phyloP scores from a whole-genome alignment of 2,113 vertebrate genomes.

The Chlorodrepanis virens region DNA sequence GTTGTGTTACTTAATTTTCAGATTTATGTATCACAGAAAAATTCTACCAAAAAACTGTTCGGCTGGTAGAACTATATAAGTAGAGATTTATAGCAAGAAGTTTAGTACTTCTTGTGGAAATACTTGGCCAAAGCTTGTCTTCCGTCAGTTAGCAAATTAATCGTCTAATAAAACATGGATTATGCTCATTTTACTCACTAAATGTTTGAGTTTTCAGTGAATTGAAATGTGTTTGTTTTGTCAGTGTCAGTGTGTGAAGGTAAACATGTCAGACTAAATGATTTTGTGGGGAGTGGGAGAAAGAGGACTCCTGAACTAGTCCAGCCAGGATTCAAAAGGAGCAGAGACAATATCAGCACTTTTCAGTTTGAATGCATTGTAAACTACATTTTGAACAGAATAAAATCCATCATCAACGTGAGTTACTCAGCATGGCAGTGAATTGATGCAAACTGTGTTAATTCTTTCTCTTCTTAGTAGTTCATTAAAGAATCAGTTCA shows the following conservation, averaged over 20 bases:
- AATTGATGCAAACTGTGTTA: constrained; percentile 33
- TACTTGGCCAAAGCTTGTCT: constrained; percentile 61
- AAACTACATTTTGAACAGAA: constrained; percentile 38
- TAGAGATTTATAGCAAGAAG: constrained; percentile 25
- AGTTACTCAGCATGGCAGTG: constrained; percentile 12
- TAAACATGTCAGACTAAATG: neutral
- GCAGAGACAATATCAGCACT: neutral
- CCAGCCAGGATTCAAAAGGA: neutral
- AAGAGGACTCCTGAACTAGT: neutral
- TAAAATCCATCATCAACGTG: constrained; percentile 14
- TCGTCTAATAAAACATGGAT: constrained; percentile 53
- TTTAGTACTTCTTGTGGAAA: constrained; percentile 38
- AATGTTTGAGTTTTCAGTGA: constrained; percentile 56
- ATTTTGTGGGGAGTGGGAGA: neutral
- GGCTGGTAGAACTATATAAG: constrained; percentile 16
- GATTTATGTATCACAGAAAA: constrained; percentile 38
- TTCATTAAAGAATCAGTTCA: constrained; percentile 69
- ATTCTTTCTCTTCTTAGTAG: constrained; percentile 25
- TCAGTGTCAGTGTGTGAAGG: constrained; percentile 2
- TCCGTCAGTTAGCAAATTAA: constrained; percentile 45
- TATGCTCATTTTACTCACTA: constrained; percentile 28
- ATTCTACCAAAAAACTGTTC: constrained; percentile 44
- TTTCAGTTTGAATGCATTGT: constrained; percentile 40
- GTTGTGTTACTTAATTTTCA: constrained; percentile 42
- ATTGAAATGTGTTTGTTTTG: constrained; percentile 66